Evolutionary conservation across 2,888 invertebrate genomes (phyloP).

Genomic region (Pristionchus japonicus): DNA sequence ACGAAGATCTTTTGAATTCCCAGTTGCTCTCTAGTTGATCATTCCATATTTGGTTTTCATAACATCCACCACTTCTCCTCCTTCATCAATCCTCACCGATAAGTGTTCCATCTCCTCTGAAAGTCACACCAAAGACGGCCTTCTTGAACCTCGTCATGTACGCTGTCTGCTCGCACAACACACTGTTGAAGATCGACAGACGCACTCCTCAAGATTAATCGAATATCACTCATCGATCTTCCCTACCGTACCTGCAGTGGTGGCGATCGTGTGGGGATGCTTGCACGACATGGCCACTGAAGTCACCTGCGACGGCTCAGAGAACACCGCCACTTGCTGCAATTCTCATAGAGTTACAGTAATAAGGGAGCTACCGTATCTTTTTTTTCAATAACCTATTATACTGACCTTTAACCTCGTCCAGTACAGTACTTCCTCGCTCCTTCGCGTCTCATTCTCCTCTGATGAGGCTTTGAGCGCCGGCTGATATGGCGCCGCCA

Average conservation of each 20-base stretch:
- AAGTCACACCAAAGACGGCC: constrained; percentile 76
- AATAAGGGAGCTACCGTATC: not conserved
- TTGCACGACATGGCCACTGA: constrained; percentile 90
- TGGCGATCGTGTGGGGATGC: constrained; percentile 91
- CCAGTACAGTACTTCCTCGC: constrained; percentile 89
- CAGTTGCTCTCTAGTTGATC: not conserved
- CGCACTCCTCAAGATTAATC: constrained; percentile 81
- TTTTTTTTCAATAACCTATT: not conserved
- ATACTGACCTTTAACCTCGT: constrained; percentile 85
- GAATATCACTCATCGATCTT: not conserved
- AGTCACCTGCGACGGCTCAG: constrained; percentile 93
- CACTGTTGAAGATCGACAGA: constrained; percentile 65
- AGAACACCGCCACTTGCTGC: constrained; percentile 76
- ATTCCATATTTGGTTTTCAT: not conserved
- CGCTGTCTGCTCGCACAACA: constrained; percentile 57
- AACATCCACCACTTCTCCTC: not conserved
- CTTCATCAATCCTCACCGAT: constrained; percentile 74
- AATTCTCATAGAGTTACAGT: constrained; percentile 25
- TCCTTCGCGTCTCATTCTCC: constrained; percentile 78
- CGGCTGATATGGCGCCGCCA: constrained; percentile 54
- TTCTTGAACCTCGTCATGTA: constrained; percentile 74
- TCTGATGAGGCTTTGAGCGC: constrained; percentile 50
- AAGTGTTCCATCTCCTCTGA: constrained; percentile 75
- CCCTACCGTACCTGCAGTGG: constrained; percentile 77
- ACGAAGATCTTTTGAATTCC: too few relatives aligned